Evolutionary conservation across 2,888 invertebrate species (phyloP), one percentile per base, ranked within the genome.

Genomic region (Hecatera dysodea): DNA sequence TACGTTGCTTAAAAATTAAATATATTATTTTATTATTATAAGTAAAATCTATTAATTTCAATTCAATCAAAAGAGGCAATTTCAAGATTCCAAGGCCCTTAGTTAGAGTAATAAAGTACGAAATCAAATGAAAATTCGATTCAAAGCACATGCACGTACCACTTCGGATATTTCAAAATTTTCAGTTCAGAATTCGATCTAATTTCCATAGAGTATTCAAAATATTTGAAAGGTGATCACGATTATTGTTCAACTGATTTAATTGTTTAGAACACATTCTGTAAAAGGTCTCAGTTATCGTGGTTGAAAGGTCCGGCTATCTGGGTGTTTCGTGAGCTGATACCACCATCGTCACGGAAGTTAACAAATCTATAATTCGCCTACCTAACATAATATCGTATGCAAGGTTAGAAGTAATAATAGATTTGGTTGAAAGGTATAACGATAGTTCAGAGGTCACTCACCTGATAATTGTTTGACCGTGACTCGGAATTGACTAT

Each of bases 381-480:
- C 39, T 62, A 79, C 78, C 67, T 65, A 79, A 77, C 66, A 78
- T 79, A 78, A 87, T 88, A 82, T 88, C 85, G 78, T 68, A 63
- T 42, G 39, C 91, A 93, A 93, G 93, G 93, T 82, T 84, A 84
- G 60, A 44, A 59, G 75, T 80, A 86, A 83, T 79, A 77, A 84
- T 81, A 79, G 77, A 83, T 88, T 83, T 77, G 84, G 87, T 89
- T 88, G 91, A 92, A 93, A 93, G 89, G 89, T 82, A 85, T 86
- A 79, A 70, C 72, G 59, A 82, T 83, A 87, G 93, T 91, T 92
- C 93, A 93, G 88, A 91, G 93, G 94, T 93, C 89, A 89, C 88
- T 93, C 89, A 92, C 92, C 91, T 83, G 85, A 81, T 85, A 84
- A 85, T 78, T 81, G 72, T 75, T 66, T 86, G 89, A 80, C 88